Evolutionary conservation across 2,888 invertebrate genomes (phyloP).

Genomic region (Timema cristinae): DNA sequence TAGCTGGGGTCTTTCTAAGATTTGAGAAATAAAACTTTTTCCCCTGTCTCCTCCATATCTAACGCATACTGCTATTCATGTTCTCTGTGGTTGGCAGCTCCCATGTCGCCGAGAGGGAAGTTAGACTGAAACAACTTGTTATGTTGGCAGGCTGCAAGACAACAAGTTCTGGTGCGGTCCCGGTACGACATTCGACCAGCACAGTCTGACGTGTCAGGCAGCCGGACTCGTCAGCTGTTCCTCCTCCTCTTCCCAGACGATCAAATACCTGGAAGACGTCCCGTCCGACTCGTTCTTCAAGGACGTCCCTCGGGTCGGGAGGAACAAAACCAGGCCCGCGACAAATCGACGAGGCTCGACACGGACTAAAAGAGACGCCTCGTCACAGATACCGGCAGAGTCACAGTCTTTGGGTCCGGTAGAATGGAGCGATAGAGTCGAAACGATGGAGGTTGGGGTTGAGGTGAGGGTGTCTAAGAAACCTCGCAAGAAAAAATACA

Average conservation of each 20-base stretch:
- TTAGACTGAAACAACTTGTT: not conserved
- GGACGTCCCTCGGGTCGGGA: constrained; percentile 66
- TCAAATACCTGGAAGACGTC: constrained; percentile 68
- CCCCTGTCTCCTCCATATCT: too few species aligned
- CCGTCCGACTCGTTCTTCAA: constrained; percentile 71
- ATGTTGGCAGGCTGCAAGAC: constrained; percentile 37
- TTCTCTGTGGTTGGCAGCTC: too few species aligned
- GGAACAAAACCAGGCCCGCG: constrained; percentile 4
- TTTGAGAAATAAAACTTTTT: too few species aligned
- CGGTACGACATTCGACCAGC: constrained; percentile 41
- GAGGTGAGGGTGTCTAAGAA: too few species aligned
- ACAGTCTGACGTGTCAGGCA: constrained; percentile 40
- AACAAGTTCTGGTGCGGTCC: constrained; percentile 41
- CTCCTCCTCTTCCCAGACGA: constrained; percentile 32
- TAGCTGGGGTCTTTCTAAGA: too few species aligned
- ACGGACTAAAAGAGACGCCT: not conserved
- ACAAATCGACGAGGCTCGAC: not conserved
- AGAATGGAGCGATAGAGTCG: too few species aligned
- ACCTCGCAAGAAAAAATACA: too few species aligned
- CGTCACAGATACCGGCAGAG: too few species aligned
- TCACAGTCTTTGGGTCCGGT: too few species aligned
- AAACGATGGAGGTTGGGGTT: too few species aligned
- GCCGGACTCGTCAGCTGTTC: constrained; percentile 38
- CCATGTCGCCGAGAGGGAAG: too few species aligned
- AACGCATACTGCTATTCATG: too few species aligned